Evolutionary conservation across 1,140 invertebrate species (phyloP), one percentile per base, ranked within the genome.

Genomic region (Lordiphosa clarofinis): DNA sequence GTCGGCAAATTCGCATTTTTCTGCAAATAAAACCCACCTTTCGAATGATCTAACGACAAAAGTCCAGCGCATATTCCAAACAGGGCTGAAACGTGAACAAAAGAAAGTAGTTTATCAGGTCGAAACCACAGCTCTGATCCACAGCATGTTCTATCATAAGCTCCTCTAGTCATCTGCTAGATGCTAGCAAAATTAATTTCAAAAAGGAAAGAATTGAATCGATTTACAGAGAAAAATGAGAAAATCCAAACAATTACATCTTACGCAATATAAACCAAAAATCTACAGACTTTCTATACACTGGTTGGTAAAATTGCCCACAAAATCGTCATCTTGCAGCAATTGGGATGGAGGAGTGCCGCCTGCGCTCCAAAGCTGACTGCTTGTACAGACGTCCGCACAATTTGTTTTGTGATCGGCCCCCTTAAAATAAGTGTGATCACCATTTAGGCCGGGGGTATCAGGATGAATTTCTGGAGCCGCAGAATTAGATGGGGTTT

Each of bases 301-400:
- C 38, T 21, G 42, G 38, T 24, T 37, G 46, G 39, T 36, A 11
- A 50, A 12, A n/a, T 55, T 35, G 11, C 56, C 35, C 35, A 50
- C 9, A 8, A 58, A 42, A 15, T 58, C 49, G 7, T 70, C 61
- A 28, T 56, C 48, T 21, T 63, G 62, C n/a, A 78, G 49, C 31
- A 78, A 31, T 53, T 75, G 57, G 24, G 24, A 7, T 28, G 24
- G 24, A 1, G 24, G 24, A 1, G 24, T 7, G 24, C 24, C 5
- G 24, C 6, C 24, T 6, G 24, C 24, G 24, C 6, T 28, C 24
- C 8, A 60, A 42, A 92, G 91, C 2, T 92, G 72, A 68, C 91
- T 92, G 4, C 92, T 15, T 15, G n/a, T n/a, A n/a, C n/a, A n/a
- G n/a, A n/a, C n/a, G n/a, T n/a, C n/a, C n/a, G n/a, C n/a, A n/a